These are phyloP conservation scores for Contarinia nasturtii DNA, from an alignment of 1,140 invertebrate species.

Conservation along the genomic window DNA sequence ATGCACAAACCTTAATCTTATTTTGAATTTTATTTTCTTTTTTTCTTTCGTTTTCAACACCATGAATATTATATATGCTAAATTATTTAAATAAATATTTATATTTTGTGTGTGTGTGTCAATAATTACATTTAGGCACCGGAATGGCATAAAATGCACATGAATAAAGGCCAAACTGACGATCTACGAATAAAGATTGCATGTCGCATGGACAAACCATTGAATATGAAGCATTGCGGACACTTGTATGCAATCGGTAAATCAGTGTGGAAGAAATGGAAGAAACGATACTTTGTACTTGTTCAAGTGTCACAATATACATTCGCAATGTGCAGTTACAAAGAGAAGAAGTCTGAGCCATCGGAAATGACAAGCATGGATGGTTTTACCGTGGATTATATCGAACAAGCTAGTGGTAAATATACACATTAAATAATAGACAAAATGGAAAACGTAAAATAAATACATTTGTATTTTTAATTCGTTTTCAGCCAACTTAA, in stretches of 20 bases:
- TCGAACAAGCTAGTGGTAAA: slow-evolving; percentile 75
- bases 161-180: slow-evolving; percentile 85
- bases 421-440: slow-evolving; percentile 2
- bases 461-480: slow-evolving; percentile 1
- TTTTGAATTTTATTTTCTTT: too few species aligned
- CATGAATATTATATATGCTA: slow-evolving; percentile 1
- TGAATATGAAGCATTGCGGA: slow-evolving; percentile 98
- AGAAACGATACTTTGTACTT: slow-evolving; percentile 92
- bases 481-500: slow-evolving; percentile 48
- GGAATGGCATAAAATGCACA: slow-evolving; percentile 96
- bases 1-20: too few species aligned
- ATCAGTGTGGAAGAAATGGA: slow-evolving; percentile 99
- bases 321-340: slow-evolving; percentile 98
- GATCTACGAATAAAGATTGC: slow-evolving; percentile 94
- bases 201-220: slow-evolving; percentile 94
- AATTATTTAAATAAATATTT: too few species aligned
- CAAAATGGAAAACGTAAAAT: not conserved
- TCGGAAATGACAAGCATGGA: slow-evolving; percentile 99
- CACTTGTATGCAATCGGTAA: slow-evolving; percentile 89
- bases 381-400: slow-evolving; percentile 98
- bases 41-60: not conserved
- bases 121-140: slow-evolving; percentile 36
- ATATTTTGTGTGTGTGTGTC: too few species aligned
- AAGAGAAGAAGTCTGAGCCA: slow-evolving; percentile 97
- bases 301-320: slow-evolving; percentile 99